phyloP scores from a whole-genome alignment of 2,113 vertebrate genomes.

The Haplochromis burtoni region DNA sequence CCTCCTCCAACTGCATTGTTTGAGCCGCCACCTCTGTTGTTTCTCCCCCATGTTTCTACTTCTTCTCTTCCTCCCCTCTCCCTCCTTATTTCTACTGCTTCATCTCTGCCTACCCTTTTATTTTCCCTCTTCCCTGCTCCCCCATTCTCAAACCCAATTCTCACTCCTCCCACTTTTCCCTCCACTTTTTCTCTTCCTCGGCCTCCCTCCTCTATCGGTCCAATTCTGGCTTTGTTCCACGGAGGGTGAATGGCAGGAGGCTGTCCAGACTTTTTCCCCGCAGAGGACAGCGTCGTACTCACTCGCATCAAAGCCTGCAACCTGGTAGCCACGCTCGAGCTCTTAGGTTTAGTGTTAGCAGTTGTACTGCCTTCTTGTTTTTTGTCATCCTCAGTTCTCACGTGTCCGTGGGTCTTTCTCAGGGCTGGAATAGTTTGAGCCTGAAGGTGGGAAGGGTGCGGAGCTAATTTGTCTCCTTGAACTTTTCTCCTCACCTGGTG shows the following conservation, averaged over 20 bases:
- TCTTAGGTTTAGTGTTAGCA: not conserved
- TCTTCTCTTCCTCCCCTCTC: slow-evolving; percentile 4
- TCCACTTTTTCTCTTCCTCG: slow-evolving; percentile 2
- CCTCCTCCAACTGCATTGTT: not conserved
- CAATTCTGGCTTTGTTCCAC: slow-evolving; percentile 84
- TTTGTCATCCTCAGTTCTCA: not conserved
- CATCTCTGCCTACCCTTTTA: not conserved
- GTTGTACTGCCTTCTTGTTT: not conserved
- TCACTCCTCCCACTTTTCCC: not conserved
- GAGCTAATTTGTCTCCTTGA: slow-evolving; percentile 21
- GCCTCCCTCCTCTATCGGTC: slow-evolving; percentile 68
- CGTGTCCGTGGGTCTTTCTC: slow-evolving; percentile 57
- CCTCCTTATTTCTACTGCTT: not conserved
- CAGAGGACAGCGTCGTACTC: slow-evolving; percentile 43
- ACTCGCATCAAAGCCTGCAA: slow-evolving; percentile 67
- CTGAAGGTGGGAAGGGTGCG: slow-evolving; percentile 1
- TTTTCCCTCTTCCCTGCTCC: not conserved
- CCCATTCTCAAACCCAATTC: not conserved
- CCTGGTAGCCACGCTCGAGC: slow-evolving; percentile 31
- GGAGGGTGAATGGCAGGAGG: slow-evolving; percentile 57
- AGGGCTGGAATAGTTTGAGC: slow-evolving; percentile 4
- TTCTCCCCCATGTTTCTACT: not conserved
- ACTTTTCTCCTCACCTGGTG: slow-evolving; percentile 69
- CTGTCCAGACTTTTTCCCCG: slow-evolving; percentile 38
- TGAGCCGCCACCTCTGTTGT: not conserved